Evolutionary conservation across 2,113 vertebrate species (phyloP).

Genomic region (Recurvirostra avosetta): DNA sequence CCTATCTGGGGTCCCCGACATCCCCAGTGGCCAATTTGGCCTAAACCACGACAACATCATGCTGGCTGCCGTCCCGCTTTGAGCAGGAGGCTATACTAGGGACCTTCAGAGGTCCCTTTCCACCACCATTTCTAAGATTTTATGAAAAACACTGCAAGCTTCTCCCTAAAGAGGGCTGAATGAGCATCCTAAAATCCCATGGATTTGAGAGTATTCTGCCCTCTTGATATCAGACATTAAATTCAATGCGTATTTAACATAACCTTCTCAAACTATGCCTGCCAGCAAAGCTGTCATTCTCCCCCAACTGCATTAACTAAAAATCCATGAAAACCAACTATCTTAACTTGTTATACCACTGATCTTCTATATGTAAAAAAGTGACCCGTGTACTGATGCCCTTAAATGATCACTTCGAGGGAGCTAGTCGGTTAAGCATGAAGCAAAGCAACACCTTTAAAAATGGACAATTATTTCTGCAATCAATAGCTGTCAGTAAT

Average conservation of each 20-base stretch:
- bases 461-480: constrained; percentile 42
- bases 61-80: background rate
- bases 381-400: background rate
- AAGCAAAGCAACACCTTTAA: constrained; percentile 6
- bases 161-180: background rate
- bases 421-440: background rate
- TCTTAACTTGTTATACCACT: background rate
- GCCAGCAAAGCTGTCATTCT: background rate
- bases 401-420: background rate
- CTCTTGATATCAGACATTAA: background rate
- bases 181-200: background rate
- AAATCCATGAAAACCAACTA: background rate
- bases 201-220: background rate
- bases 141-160: background rate
- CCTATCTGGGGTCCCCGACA: too few species aligned
- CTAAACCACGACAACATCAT: too few species aligned
- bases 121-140: background rate
- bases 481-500: constrained; percentile 52
- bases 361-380: background rate
- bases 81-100: background rate
- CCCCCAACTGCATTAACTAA: background rate
- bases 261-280: background rate
- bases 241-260: background rate
- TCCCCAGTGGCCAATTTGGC: too few species aligned
- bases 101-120: background rate